Evolutionary conservation across 2,888 invertebrate genomes (phyloP), one percentile per base, ranked within the genome.

Genomic region (Chrysina gloriosa): DNA sequence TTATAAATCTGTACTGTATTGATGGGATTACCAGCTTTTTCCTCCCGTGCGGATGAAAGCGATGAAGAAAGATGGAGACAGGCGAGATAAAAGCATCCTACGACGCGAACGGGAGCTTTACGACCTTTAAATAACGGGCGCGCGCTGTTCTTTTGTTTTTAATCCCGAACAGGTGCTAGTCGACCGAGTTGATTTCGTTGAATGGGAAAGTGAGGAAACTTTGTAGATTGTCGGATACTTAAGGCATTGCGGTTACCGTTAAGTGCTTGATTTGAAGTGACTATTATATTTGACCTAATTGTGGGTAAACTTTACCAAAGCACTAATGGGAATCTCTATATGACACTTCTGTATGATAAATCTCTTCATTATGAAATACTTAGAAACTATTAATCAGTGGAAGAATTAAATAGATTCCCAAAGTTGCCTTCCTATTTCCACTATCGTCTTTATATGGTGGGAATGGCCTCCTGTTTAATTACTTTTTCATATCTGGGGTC

Each of bases 1-100:
- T 65, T 42, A 54, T 52, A 52, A 52, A 65, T 65, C 52, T 65
- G 65, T 56, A 56, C 56, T 56, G 56, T 36, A 56, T 56, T 36
- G 56, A 56, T 56, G 56, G 56, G 56, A 56, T 56, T 56, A 56
- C 56, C 36, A 36, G 56, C 21, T 34, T 56, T 56, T 56, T 36
- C 3, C 14, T 50, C 50, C 11, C 7, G 14, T 11, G 2, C 23
- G 39, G 31, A 23, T 11, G 16, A 14, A 21, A 6, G 56, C 39
- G 56, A 56, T 6, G 56, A 36, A 36, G 56, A 23, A 56, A 21
- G 56, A 39, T 56, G 36, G 36, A 56, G 36, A 36, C 9, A 36
- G 5, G 23, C 21, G 23, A n/a, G 25, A 36, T 36, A 36, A 29
- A 31, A 56, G 21, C 54, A 52, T 52, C 14, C 7, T 34, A 56